Percentiles rank a stretch among this genome's conserved stretches.
phyloP scores from a whole-genome alignment of 2,888 invertebrate species.

The Xestia ashworthii region DNA sequence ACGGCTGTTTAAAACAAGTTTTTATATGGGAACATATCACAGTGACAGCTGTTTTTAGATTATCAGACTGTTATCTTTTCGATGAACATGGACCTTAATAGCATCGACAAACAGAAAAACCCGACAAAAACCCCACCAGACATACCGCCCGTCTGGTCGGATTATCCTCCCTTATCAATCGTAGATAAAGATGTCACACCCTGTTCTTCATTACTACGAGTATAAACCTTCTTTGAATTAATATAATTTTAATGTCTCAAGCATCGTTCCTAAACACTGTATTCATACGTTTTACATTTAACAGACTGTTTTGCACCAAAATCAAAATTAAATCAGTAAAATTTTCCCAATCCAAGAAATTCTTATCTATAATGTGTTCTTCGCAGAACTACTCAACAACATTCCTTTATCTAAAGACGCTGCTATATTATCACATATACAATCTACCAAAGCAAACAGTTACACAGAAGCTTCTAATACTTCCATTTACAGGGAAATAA shows the following conservation, averaged over 20 bases:
- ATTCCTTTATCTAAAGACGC: conserved; percentile 18
- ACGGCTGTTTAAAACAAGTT: no score
- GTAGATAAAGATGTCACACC: no score
- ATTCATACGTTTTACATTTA: neutral
- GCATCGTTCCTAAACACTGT: neutral
- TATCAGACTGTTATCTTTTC: no score
- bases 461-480: conserved; percentile 28
- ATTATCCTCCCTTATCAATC: no score
- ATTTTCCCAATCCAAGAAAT: neutral
- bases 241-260: neutral
- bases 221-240: neutral
- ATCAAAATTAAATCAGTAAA: neutral
- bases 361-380: conserved; percentile 12
- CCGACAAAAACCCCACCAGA: no score
- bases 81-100: no score
- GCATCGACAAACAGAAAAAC: no score
- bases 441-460: conserved; percentile 24
- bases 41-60: no score
- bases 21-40: no score
- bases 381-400: conserved; percentile 9
- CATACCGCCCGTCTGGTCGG: no score
- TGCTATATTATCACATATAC: conserved; percentile 24
- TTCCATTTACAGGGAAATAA: conserved; percentile 82
- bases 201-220: no score
- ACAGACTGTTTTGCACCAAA: neutral